phyloP scores from a whole-genome alignment of 2,113 vertebrate species.

The Antechinus stuartii region DNA sequence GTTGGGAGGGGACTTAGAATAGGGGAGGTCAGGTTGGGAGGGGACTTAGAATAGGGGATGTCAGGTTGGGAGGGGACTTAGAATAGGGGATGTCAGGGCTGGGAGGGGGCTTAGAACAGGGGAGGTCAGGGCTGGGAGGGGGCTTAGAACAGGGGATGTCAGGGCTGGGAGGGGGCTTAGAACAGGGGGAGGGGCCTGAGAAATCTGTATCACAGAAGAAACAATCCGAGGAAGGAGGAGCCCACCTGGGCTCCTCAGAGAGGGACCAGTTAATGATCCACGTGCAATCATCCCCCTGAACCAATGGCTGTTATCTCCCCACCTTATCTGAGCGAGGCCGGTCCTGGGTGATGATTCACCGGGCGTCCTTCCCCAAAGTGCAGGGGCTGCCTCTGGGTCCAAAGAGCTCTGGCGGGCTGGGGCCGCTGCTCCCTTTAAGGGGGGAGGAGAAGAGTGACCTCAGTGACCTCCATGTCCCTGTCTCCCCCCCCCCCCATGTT shows the following conservation, averaged over 20 bases:
- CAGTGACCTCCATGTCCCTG: rapidly evolving
- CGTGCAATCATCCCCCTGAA: neutral
- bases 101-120: too few relatives aligned
- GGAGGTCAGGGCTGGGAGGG: too few relatives aligned
- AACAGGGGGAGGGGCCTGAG: too few relatives aligned
- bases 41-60: too few relatives aligned
- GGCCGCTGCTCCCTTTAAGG: neutral
- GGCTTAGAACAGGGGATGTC: too few relatives aligned
- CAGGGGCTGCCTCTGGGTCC: neutral
- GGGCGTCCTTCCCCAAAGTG: neutral
- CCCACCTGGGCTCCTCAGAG: neutral
- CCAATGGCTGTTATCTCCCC: neutral
- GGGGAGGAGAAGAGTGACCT: neutral
- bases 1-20: too few relatives aligned
- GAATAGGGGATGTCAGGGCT: too few relatives aligned
- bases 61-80: too few relatives aligned
- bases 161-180: too few relatives aligned
- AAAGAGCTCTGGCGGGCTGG: neutral
- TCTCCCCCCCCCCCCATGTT: rapidly evolving
- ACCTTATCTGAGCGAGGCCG: neutral
- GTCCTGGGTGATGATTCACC: neutral
- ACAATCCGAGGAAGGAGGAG: neutral
- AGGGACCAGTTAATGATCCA: neutral
- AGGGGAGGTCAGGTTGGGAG: too few relatives aligned
- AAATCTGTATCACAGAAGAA: neutral